A percentile compares a stretch with the other conserved stretches of the same genome.
These are phyloP conservation scores for Podarcis siculus DNA, from an alignment of 2,797 vertebrate species.

Conservation along the genomic window DNA sequence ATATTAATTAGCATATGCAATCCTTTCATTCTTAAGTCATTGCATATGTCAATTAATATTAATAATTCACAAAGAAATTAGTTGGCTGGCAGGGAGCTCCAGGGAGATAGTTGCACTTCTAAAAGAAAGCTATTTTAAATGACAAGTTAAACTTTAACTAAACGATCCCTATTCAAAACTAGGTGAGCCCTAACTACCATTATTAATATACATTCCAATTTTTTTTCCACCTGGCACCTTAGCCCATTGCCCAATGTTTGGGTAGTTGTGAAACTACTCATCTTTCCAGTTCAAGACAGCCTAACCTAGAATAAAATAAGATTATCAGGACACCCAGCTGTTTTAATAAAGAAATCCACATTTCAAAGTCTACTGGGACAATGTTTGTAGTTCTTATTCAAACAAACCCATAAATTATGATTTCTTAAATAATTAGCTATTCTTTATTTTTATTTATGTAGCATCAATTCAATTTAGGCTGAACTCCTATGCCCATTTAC, in stretches of 20 bases:
- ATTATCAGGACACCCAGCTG: background rate
- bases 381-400: background rate
- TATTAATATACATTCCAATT: background rate
- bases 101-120: background rate
- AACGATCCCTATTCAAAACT: background rate
- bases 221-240: background rate
- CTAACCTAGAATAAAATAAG: background rate
- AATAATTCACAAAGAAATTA: background rate
- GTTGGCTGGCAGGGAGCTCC: background rate
- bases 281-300: background rate
- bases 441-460: background rate
- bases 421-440: background rate
- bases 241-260: slow-evolving; percentile 3
- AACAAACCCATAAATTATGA: background rate
- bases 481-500: background rate
- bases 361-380: background rate
- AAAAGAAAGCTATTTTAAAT: background rate
- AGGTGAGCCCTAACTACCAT: background rate
- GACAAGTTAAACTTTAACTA: background rate
- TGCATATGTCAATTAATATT: background rate
- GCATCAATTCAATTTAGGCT: background rate
- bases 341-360: background rate
- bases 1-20: no score
- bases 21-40: background rate
- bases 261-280: background rate